Percentiles rank a stretch among this genome's conserved stretches.
Conservation (phyloP, 2,888 invertebrate genomes). For the Andrena fulva region DNA sequence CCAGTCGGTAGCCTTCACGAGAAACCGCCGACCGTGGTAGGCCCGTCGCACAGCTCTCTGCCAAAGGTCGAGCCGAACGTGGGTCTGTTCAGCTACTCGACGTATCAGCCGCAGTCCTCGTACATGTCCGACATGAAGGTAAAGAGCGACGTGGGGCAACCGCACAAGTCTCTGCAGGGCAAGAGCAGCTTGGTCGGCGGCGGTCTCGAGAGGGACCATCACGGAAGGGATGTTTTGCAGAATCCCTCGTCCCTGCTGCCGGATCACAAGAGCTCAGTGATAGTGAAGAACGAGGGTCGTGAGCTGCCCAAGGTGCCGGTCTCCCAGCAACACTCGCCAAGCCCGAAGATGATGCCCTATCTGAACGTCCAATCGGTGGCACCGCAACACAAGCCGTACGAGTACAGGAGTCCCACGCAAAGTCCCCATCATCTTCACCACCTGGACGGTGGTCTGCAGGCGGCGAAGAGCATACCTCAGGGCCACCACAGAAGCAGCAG, state of each 20-base stretch:
- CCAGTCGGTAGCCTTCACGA: constrained; percentile 82
- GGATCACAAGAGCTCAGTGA: constrained; percentile 91
- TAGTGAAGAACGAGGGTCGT: constrained; percentile 92
- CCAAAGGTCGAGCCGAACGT: constrained; percentile 90
- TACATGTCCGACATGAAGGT: constrained; percentile 88
- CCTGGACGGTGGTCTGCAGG: constrained; percentile 77
- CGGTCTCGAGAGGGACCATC: constrained; percentile 83
- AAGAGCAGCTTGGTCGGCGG: constrained; percentile 78
- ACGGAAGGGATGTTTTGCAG: constrained; percentile 85
- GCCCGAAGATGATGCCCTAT: constrained; percentile 83
- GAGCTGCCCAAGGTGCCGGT: constrained; percentile 86
- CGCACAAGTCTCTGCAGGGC: constrained; percentile 82
- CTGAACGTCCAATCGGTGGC: constrained; percentile 80
- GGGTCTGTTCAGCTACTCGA: constrained; percentile 88
- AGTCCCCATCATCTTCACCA: constrained; percentile 85
- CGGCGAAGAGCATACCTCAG: constrained; percentile 80
- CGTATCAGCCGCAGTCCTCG: constrained; percentile 85
- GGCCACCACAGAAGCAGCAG: constrained; percentile 80
- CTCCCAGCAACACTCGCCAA: constrained; percentile 83
- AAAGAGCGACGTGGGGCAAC: constrained; percentile 85
- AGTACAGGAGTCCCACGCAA: constrained; percentile 83
- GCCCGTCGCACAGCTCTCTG: constrained; percentile 77
- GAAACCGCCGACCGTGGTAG: constrained; percentile 72
- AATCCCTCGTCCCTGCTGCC: constrained; percentile 89
- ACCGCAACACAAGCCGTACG: constrained; percentile 82